phyloP scores from a whole-genome alignment of 1,140 invertebrate genomes.

The Heliothis subflexa region DNA sequence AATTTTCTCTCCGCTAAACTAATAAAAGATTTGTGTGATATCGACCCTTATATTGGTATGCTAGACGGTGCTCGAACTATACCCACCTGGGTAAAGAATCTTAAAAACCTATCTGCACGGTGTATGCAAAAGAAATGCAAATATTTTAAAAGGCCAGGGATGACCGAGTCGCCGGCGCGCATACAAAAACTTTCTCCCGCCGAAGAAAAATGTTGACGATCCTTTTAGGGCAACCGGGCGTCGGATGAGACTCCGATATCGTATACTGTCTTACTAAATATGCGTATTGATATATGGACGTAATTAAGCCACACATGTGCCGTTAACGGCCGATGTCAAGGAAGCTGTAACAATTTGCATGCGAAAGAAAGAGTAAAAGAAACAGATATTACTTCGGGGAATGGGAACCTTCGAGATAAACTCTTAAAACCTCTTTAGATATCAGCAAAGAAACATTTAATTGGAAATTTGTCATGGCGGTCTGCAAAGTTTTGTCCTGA shows the following conservation, averaged over 20 bases:
- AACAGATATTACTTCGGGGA: constrained; percentile 38
- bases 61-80: constrained; percentile 37
- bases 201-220: constrained; percentile 73
- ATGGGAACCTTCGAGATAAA: constrained; percentile 28
- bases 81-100: constrained; percentile 53
- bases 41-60: constrained; percentile 50
- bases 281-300: constrained; percentile 50
- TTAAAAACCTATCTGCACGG: constrained; percentile 62
- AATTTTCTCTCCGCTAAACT: constrained; percentile 20
- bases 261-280: constrained; percentile 55
- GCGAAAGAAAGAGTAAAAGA: constrained; percentile 11
- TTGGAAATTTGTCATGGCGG: constrained; percentile 63
- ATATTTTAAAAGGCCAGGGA: constrained; percentile 75
- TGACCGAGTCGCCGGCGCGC: constrained; percentile 67
- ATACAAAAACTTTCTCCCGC: constrained; percentile 78
- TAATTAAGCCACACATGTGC: constrained; percentile 55
- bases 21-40: constrained; percentile 37
- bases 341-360: constrained; percentile 44
- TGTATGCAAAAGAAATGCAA: constrained; percentile 78
- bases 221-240: constrained; percentile 73
- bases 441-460: constrained; percentile 56
- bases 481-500: constrained; percentile 65
- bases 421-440: constrained; percentile 37
- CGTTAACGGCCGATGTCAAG: constrained; percentile 43
- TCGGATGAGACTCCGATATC: constrained; percentile 63